Conservation (phyloP, 1,140 invertebrate species). For the Vanessa tameamea region DNA sequence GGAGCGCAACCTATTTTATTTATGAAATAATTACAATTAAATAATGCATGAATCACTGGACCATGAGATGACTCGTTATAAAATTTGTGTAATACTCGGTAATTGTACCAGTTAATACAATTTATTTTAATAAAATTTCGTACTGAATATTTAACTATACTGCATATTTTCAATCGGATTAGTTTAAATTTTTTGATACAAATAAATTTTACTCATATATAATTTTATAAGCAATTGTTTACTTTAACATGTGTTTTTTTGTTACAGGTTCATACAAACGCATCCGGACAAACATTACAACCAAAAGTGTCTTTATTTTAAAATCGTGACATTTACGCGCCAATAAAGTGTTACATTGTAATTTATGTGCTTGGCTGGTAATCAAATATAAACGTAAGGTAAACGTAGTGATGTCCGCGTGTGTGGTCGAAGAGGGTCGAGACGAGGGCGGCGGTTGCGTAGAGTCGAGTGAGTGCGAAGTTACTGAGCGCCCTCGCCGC, state of each 20-base stretch:
- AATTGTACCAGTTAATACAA: neutral
- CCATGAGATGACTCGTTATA: neutral
- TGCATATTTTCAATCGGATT: no score
- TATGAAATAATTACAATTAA: neutral
- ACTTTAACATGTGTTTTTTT: neutral
- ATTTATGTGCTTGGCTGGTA: conserved; percentile 14
- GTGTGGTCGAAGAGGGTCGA: conserved; percentile 67
- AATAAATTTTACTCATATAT: no score
- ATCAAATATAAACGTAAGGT: neutral
- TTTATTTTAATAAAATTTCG: no score
- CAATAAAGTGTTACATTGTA: conserved; percentile 8
- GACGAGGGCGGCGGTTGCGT: conserved; percentile 63
- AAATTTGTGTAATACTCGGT: neutral
- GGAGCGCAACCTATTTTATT: no score
- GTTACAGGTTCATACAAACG: conserved; percentile 11
- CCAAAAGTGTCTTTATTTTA: neutral
- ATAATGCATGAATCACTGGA: neutral
- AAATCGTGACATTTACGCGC: conserved; percentile 16
- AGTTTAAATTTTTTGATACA: no score
- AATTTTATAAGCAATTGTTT: neutral
- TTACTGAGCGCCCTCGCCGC: conserved; percentile 59
- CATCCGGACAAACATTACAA: neutral
- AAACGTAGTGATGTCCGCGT: conserved; percentile 64
- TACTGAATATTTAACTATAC: no score
- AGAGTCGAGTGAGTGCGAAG: conserved; percentile 44